phyloP scores from a whole-genome alignment of 2,888 invertebrate species.

The Acheta domesticus region DNA sequence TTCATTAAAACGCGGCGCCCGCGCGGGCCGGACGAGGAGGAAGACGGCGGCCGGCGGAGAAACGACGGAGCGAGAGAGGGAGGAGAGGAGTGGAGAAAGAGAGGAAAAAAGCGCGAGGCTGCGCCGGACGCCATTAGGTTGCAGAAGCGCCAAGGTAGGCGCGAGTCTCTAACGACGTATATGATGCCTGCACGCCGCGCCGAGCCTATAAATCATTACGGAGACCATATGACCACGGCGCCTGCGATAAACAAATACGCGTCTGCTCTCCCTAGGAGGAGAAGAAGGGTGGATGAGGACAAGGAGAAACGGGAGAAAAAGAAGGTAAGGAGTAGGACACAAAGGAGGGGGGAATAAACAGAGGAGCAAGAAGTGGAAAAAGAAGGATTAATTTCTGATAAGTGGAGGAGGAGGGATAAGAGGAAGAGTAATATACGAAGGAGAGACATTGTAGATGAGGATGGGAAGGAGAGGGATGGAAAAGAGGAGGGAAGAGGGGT shows the following conservation, averaged over 20 bases:
- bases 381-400: no score
- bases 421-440: no score
- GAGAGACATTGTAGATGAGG: no score
- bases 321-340: no score
- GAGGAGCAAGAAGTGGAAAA: no score
- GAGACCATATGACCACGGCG: not conserved
- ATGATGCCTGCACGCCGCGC: not conserved
- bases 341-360: no score
- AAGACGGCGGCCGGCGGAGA: not conserved
- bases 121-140: not conserved
- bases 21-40: not conserved
- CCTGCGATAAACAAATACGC: not conserved
- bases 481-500: no score
- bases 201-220: not conserved
- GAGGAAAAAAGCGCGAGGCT: slow-evolving; percentile 4
- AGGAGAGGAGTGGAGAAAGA: not conserved
- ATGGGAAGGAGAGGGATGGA: no score
- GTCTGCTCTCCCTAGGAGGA: not conserved
- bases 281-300: no score
- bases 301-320: no score
- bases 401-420: no score
- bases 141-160: not conserved
- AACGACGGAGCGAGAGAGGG: not conserved
- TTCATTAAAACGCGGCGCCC: slow-evolving; percentile 4
- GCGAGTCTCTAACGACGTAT: slow-evolving; percentile 5